Evolutionary conservation across 35 echinoderm and acorn worm species (phyloP).

Genomic region (Stichopus chloronotus): DNA sequence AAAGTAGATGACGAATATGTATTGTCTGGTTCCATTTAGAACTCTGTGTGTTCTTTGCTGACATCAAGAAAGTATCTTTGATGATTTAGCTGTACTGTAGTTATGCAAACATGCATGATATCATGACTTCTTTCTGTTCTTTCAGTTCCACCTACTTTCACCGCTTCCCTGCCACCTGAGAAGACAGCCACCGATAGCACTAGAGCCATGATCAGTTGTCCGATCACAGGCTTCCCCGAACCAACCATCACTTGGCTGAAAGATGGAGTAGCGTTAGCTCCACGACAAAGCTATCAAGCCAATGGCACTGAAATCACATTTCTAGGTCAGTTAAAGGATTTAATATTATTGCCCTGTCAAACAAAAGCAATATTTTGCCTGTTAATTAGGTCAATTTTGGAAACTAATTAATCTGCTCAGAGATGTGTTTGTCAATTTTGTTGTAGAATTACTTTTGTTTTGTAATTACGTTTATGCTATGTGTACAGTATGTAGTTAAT

Average conservation of each 20-base stretch:
- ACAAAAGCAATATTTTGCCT: background rate
- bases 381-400: background rate
- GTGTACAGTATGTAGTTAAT: too few relatives aligned
- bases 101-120: too few relatives aligned
- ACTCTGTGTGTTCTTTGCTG: too few relatives aligned
- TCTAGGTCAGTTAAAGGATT: background rate
- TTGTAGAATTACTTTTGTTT: too few relatives aligned
- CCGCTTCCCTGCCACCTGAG: slow-evolving; percentile 19
- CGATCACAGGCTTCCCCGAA: slow-evolving; percentile 34
- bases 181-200: background rate
- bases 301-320: slow-evolving; percentile 39
- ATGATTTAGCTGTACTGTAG: too few relatives aligned
- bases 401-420: too few relatives aligned
- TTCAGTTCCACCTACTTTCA: slow-evolving; percentile 37
- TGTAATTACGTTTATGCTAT: too few relatives aligned
- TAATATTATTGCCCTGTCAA: background rate
- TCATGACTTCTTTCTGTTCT: background rate
- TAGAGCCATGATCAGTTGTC: background rate
- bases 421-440: too few relatives aligned
- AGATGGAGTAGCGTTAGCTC: background rate
- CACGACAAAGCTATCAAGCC: background rate
- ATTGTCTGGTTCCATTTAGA: too few relatives aligned
- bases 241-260: slow-evolving; percentile 48
- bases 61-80: too few relatives aligned
- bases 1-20: too few relatives aligned